Evolutionary conservation across 2,888 invertebrate genomes (phyloP).

Genomic region (Ceriagrion tenellum): DNA sequence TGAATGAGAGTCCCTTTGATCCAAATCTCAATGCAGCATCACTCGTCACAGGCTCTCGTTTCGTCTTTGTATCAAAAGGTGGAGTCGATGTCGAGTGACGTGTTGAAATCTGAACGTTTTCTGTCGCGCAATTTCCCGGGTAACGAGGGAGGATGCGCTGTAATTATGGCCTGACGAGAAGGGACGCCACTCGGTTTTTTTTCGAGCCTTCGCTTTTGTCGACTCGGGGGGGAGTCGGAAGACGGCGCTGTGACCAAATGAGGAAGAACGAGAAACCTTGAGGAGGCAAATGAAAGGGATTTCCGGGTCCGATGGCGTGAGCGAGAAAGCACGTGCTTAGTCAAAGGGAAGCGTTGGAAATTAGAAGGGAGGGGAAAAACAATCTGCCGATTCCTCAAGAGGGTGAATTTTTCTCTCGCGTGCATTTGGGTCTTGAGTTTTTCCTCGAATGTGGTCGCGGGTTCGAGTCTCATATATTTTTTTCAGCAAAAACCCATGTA

Average conservation of each 20-base stretch:
- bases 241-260: neutral
- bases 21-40: neutral
- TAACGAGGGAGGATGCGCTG: neutral
- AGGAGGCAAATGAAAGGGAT: neutral
- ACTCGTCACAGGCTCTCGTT: neutral
- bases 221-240: neutral
- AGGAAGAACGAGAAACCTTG: neutral
- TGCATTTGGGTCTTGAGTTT: neutral
- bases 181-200: neutral
- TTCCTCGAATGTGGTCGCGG: neutral
- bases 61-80: neutral
- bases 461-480: neutral
- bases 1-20: neutral
- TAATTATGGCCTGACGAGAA: neutral
- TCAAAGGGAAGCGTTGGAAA: neutral
- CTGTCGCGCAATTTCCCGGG: neutral
- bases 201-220: neutral
- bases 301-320: neutral
- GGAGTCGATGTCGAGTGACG: neutral
- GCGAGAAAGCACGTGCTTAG: neutral
- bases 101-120: neutral
- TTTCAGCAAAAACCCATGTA: too few relatives aligned
- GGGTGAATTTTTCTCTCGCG: neutral
- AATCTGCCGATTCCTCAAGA: neutral
- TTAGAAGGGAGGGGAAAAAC: neutral